Evolutionary conservation across 2,797 vertebrate genomes (phyloP), one percentile per base, ranked within the genome.

Genomic region (Erethizon dorsatum): DNA sequence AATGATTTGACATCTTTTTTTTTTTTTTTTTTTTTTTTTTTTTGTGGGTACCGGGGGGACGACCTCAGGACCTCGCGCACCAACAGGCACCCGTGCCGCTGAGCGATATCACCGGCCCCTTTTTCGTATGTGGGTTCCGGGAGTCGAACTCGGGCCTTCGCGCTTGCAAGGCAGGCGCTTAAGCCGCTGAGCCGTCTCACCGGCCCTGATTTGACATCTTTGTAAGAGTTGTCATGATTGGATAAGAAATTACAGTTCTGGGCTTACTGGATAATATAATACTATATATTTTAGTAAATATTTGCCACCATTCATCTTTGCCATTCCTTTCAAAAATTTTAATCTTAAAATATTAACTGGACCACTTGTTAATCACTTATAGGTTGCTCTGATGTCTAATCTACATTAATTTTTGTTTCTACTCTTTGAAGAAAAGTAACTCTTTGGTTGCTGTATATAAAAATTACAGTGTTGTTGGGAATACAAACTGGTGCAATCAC

Each of bases 361-460:
- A 69, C 22, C 7, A 37, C 67, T 71, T 92, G 12, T 73, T 52
- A 85, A 84, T 26, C 26, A 82, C 50, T 17, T 59, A 54, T 54
- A 54, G 26, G 8, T 45, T 73, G 17, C 47, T n/a, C 33, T 83
- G 8, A 15, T 83, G 17, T 41, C 11, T 67, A 77, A 47, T 28
- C 28, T 59, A 11, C 56, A n/a, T 37, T 88, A 86, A 79, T 56
- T 91, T 94, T 86, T 54, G 77, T 88, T 71, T 61, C 67, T 22
- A 94, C 13, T 59, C 33, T 92, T 54, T 75, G 80, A 95, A 95
- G 67, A 96, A 90, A 95, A 90, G 71, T 22, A 54, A 56, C 5
- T 45, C 2, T 45, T 86, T 80, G 11, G 45, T 56, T 63, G 13
- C 15, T 57, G 86, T 85, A 88, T 26, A 93, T 79, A 33, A 89